These are phyloP conservation scores for Nomada fabriciana DNA, from an alignment of 2,888 invertebrate species.

Conservation along the genomic window DNA sequence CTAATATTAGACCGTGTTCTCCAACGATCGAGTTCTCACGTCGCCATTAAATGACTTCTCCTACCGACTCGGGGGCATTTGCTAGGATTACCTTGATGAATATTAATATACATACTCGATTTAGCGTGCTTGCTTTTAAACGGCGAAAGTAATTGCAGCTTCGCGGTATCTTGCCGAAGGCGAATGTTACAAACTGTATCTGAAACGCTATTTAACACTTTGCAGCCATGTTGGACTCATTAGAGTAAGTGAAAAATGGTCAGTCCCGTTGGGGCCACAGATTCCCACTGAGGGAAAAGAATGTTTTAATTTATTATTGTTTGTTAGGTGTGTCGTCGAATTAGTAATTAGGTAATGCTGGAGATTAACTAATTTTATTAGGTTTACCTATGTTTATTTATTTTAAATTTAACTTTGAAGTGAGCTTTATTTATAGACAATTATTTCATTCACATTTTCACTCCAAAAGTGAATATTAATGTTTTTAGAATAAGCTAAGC, in stretches of 20 bases:
- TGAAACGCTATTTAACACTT: background rate
- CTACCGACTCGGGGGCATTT: constrained; percentile 11
- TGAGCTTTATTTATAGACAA: too few species aligned
- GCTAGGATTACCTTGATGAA: constrained; percentile 39
- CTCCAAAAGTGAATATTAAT: too few species aligned
- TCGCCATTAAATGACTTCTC: constrained; percentile 26
- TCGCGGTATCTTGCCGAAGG: background rate
- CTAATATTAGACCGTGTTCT: constrained; percentile 54
- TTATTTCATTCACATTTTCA: too few species aligned
- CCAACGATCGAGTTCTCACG: constrained; percentile 2
- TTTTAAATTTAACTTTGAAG: too few species aligned
- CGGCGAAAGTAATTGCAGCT: constrained; percentile 1
- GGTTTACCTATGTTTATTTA: too few species aligned
- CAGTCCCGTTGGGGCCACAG: too few species aligned
- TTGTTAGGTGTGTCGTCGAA: too few species aligned
- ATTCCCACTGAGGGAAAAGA: too few species aligned
- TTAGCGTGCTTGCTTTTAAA: constrained; percentile 17
- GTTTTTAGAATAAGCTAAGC: too few species aligned
- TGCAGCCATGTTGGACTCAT: background rate
- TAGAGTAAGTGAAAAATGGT: background rate
- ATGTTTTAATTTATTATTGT: too few species aligned
- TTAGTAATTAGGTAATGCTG: too few species aligned
- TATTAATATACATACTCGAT: constrained; percentile 29
- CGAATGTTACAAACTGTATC: background rate
- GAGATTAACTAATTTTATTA: too few species aligned